A percentile compares a stretch with the other conserved stretches of the same genome.
Evolutionary conservation across 2,888 invertebrate genomes (phyloP).

Genomic region (Smittia aterrima): DNA sequence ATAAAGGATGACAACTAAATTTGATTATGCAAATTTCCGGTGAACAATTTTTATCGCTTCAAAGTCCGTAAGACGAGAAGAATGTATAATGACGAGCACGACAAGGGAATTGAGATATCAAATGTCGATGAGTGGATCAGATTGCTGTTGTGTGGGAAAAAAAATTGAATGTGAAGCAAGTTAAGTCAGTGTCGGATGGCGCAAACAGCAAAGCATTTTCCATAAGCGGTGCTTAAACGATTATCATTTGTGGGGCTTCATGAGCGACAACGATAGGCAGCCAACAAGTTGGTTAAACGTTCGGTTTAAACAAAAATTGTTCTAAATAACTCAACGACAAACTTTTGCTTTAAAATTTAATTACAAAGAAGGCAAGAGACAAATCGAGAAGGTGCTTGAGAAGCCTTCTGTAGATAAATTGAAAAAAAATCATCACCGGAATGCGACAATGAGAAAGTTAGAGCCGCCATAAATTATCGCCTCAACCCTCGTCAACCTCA

Average conservation of each 20-base stretch:
- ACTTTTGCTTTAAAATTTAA: neutral
- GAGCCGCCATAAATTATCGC: conserved; percentile 13
- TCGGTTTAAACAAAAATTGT: too few species aligned
- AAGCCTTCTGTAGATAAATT: neutral
- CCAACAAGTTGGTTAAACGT: neutral
- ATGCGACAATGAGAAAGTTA: conserved; percentile 19
- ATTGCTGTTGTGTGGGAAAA: conserved; percentile 8
- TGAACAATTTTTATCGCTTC: conserved; percentile 15
- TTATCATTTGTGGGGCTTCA: neutral
- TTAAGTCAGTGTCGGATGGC: neutral
- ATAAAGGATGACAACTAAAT: conserved; percentile 33
- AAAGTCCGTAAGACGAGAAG: neutral
- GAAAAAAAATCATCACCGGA: neutral
- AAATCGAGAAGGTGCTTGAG: neutral
- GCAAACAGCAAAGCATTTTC: neutral
- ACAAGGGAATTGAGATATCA: conserved; percentile 4
- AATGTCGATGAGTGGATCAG: neutral
- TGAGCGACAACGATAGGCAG: neutral
- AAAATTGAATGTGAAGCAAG: neutral
- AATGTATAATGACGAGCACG: neutral
- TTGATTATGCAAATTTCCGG: conserved; percentile 29
- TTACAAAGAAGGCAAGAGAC: too few species aligned
- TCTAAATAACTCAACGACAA: too few species aligned
- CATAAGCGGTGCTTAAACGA: conserved; percentile 2
- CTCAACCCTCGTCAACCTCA: neutral